Conservation (phyloP, 2,113 vertebrate genomes). For the Catagonus wagneri region DNA sequence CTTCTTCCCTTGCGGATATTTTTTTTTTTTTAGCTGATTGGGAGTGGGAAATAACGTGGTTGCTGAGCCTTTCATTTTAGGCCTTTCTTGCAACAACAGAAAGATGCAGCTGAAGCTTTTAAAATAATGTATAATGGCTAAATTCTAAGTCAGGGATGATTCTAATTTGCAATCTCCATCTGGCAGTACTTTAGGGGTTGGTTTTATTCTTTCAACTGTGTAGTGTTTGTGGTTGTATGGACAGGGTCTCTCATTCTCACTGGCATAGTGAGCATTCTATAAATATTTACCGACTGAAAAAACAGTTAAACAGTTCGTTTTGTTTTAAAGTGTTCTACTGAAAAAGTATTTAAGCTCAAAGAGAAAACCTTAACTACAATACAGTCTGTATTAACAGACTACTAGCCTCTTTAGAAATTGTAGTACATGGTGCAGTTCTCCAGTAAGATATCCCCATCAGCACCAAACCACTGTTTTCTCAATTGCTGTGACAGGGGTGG, state of each 20-base stretch:
- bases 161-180: constrained; percentile 67
- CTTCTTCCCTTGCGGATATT: constrained; percentile 5
- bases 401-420: background rate
- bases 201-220: constrained; percentile 61
- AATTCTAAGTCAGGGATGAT: constrained; percentile 65
- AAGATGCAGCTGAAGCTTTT: constrained; percentile 68
- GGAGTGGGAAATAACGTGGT: constrained; percentile 38
- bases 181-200: constrained; percentile 49
- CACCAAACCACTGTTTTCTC: background rate
- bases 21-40: background rate
- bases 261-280: constrained; percentile 37
- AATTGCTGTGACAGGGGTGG: background rate
- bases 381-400: background rate
- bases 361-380: constrained; percentile 46
- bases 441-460: background rate
- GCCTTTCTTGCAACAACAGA: constrained; percentile 59
- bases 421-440: background rate
- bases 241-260: constrained; percentile 11
- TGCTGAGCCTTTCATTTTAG: constrained; percentile 62
- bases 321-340: constrained; percentile 50
- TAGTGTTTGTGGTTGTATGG: constrained; percentile 49
- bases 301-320: constrained; percentile 52
- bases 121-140: constrained; percentile 66
- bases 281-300: constrained; percentile 76
- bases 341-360: constrained; percentile 31